Evolutionary conservation across 2,113 vertebrate genomes (phyloP), one percentile per base, ranked within the genome.

Genomic region (Psephotus haematonotus): DNA sequence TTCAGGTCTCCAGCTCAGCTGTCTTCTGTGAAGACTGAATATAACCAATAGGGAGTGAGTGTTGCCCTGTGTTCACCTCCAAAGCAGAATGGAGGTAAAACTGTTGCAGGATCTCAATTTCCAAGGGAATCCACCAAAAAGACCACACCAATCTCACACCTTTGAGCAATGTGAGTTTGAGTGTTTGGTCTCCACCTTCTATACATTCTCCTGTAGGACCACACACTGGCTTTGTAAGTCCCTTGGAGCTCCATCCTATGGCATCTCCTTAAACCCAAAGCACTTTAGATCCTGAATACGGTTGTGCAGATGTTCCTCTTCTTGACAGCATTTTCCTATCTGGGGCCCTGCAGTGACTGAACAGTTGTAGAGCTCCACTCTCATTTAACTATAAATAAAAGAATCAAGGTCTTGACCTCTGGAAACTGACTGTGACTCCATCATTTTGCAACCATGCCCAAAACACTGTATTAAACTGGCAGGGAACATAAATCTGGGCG

Each of bases 401-500:
- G 41, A 29, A 82, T 39, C 17, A 7, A 91, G 74, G 59, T 55
- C 75, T 74, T 52, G 70, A n/a, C 89, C 81, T 33, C 62, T 71
- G 67, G 65, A 75, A 85, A 28, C 33, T 62, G 22, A 7, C 2
- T 0, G 20, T 79, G 81, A 82, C 90, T 79, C 31, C 6, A 8
- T 23, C 10, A 3, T 18, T 28, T 57, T 76, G 69, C 31, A 68
- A 17, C 86, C 35, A 1, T 62, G 43, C 35, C 78, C 82, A 31
- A 64, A 87, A 17, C 39, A 57, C 47, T 69, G 57, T 76, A 28
- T 18, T 33, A 52, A 65, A 60, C 57, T 82, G 78, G 63, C 92
- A 87, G 78, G 67, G 63, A 90, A 49, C 44, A 72, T 79, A 95
- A 92, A 96, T 95, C 89, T 72, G 72, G 47, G 44, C 76, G 70